phyloP scores from a whole-genome alignment of 2,113 vertebrate species.

The Hemichromis elongatus region DNA sequence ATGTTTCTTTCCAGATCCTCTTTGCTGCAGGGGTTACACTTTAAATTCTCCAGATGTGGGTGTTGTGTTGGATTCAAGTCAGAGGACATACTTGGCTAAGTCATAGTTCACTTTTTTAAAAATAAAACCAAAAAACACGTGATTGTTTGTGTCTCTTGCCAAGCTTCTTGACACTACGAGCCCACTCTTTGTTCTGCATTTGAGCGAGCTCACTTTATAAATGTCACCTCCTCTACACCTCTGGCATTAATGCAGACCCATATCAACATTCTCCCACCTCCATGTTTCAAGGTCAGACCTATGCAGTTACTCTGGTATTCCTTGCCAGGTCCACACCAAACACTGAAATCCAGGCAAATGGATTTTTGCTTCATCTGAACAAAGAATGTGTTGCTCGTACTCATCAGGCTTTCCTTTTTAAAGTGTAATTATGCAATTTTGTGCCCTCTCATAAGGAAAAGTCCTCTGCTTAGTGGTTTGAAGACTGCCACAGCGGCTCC shows the following conservation, averaged over 20 bases:
- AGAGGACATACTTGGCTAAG: neutral
- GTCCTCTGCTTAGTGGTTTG: neutral
- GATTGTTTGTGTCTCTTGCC: neutral
- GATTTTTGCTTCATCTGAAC: neutral
- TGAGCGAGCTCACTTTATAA: neutral
- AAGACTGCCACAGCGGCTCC: neutral
- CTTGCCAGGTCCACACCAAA: neutral
- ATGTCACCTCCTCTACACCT: neutral
- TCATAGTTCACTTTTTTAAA: neutral
- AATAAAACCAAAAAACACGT: neutral
- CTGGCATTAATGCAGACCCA: neutral
- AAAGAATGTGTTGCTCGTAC: neutral
- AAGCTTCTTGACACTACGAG: neutral
- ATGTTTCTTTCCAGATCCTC: neutral
- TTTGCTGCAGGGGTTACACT: neutral
- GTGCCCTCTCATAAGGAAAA: neutral
- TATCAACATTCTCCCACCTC: neutral
- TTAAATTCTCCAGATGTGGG: neutral
- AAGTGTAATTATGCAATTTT: neutral
- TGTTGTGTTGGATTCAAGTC: neutral
- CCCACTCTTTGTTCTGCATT: neutral
- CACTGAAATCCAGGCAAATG: neutral
- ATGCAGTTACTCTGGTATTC: neutral
- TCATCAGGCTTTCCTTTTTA: neutral
- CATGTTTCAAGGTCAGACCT: neutral